Base-by-base conservation (phyloP, 2,113 vertebrate species). In the Leucopsar rothschildi region DNA sequence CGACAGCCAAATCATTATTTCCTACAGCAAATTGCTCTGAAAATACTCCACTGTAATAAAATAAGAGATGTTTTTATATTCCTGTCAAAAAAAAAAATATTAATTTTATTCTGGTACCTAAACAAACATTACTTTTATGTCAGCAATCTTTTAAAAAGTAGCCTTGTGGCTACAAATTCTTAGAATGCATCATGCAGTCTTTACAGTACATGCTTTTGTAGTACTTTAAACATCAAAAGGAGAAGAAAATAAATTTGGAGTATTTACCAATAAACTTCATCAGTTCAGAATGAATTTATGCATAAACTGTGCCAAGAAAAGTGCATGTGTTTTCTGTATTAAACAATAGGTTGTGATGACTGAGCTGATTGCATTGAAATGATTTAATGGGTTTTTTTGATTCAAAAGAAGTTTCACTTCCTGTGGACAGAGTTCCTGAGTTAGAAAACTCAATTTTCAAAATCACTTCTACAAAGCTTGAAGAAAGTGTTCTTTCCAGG, bases 301-400 rank as follows among this genome's bases (percentile, higher is more conserved):
- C 22, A n/a, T 45, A 70, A 73, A 40, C 31, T 45, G 4, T 19
- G 12, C n/a, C n/a, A 85, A 70, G 33, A 82, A 73, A 73, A 73
- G 44, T 39, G 8, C 23, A 8, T 1, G 0, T 29, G 22, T 73
- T 42, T 56, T 53, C n/a, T 52, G 0, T 61, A 53, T 25, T 66
- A 45, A 88, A 57, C 12, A 57, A 21, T 21, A 44, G 20, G 10
- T 55, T 53, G 57, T 82, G 17, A 70, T 49, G 66, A 71, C 44
- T 59, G 53, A 55, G 35, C 52, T 88, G 61, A 82, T 33, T 1
- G 2, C 29, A 60, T 0, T 68, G 35, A 68, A 76, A 75, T 24
- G 2, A 75, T 63, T 42, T 25, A 45, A 70, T 53, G 10, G 31
- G 35, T 50, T 40, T 63, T 88, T 90, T 28, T 82, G 47, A 44